Conservation (phyloP, 2,888 invertebrate genomes). For the Physocephala rufipes region DNA sequence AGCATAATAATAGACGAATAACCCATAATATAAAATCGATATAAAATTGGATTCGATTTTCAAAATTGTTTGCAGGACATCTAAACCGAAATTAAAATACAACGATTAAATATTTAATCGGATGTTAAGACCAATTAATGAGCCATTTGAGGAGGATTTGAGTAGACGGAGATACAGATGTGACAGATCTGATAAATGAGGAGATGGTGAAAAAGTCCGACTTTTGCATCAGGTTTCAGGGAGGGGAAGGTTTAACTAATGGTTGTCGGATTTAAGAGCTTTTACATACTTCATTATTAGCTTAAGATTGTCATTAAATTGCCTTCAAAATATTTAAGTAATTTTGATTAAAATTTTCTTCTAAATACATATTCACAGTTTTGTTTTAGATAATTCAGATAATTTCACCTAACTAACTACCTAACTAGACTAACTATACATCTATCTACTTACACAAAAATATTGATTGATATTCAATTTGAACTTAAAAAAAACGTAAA, state of each 20-base stretch:
- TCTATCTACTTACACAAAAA: slow-evolving; percentile 4
- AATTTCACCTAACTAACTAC: background rate
- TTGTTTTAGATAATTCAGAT: background rate
- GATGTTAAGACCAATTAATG: too few species aligned
- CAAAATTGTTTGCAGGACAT: too few species aligned
- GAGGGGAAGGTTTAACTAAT: background rate
- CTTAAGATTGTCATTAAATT: slow-evolving; percentile 34
- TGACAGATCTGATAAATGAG: too few species aligned
- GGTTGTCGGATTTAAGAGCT: background rate
- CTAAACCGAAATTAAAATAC: too few species aligned
- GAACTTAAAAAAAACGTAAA: background rate
- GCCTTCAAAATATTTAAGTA: slow-evolving; percentile 29
- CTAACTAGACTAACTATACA: background rate
- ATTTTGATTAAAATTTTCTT: slow-evolving; percentile 18
- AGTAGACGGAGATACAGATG: too few species aligned
- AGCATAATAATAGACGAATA: slow-evolving; percentile 3
- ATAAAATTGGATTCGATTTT: too few species aligned
- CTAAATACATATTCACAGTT: background rate
- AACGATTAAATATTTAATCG: too few species aligned
- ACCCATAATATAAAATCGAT: background rate
- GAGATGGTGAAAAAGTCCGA: too few species aligned
- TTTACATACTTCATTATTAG: background rate
- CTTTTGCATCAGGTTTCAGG: background rate
- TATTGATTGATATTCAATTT: background rate
- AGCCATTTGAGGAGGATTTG: too few species aligned